These are phyloP conservation scores for Caenorhabditis inopinata DNA, from an alignment of 1,140 invertebrate species.

Conservation along the genomic window DNA sequence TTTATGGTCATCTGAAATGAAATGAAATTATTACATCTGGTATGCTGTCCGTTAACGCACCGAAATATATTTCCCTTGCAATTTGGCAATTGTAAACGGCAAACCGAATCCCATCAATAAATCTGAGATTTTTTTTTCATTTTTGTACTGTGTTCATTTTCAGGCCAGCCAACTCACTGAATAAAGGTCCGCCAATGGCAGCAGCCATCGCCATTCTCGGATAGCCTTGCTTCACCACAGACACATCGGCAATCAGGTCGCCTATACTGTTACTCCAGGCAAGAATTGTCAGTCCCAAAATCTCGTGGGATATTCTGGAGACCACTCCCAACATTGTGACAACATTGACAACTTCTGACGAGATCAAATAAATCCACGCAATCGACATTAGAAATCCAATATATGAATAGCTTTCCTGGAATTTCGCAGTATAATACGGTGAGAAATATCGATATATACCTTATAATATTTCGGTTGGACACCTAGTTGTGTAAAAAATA, in stretches of 20 bases:
- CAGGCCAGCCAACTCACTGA: slow-evolving; percentile 68
- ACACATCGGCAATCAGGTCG: slow-evolving; percentile 74
- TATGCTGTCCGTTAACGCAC: slow-evolving; percentile 33
- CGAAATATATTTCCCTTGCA: slow-evolving; percentile 65
- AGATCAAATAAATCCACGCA: slow-evolving; percentile 74
- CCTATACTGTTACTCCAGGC: slow-evolving; percentile 77
- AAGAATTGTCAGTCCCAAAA: slow-evolving; percentile 75
- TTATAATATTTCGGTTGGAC: slow-evolving; percentile 22
- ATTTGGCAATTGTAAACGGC: slow-evolving; percentile 69
- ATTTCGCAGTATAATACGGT: background rate
- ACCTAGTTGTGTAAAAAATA: slow-evolving; percentile 38
- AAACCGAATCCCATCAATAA: slow-evolving; percentile 71
- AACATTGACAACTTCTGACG: slow-evolving; percentile 74
- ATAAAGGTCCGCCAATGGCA: slow-evolving; percentile 75
- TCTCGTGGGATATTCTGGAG: slow-evolving; percentile 65
- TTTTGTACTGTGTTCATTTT: too few relatives aligned
- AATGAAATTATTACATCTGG: background rate
- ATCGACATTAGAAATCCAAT: slow-evolving; percentile 73
- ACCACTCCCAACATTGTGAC: slow-evolving; percentile 68
- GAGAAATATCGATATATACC: background rate
- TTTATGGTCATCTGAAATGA: slow-evolving; percentile 6
- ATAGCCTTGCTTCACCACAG: slow-evolving; percentile 73
- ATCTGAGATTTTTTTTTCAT: slow-evolving; percentile 64
- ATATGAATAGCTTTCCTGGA: slow-evolving; percentile 68
- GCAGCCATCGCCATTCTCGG: slow-evolving; percentile 75